Base-by-base conservation (phyloP, 1,140 invertebrate genomes). In the Drosophila santomea region DNA sequence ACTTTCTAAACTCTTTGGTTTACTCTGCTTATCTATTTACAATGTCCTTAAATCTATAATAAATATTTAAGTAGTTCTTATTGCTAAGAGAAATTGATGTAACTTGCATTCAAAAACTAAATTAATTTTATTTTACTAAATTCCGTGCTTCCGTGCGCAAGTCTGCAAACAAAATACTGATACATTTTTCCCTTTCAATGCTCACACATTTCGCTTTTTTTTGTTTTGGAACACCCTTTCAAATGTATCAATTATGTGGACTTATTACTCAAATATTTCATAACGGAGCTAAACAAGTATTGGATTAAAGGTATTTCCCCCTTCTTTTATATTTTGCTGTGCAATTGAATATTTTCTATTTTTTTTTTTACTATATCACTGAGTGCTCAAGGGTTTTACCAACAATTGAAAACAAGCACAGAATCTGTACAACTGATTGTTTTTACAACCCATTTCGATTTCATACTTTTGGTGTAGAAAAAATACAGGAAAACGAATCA, bases 171-270 rank as follows among this genome's bases (percentile, higher is more conserved):
- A 66, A 66, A 68, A 63, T 36, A 47, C 43, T 45, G 57, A 8
- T 17, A 36, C 11, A 45, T 12, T 64, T 43, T 28, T 12, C 20
- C 0, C 44, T 62, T 38, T 25, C 4, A 14, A 23, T 45, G 15
- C 10, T 10, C 8, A 10, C 7, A 32, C 8, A 32, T 32, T 32
- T 36, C 17, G 45, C 47, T 50, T 32, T 54, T 7, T 57, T 59
- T 74, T 63, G 39, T 50, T 60, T 56, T 61, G 48, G 20, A 38
- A 69, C 67, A 80, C 68, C 63, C 67, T 79, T 76, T 67, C 63
- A 80, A 84, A 84, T 80, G 72, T 76, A 32, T 67, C 66, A 80
- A 84, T 63, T 84, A 73, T 64, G 61, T 67, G 64, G 61, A 71
- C 69, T 71, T 71, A 71, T 68, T 71, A 60, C 69, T 71, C 32